Evolutionary conservation across 2,113 vertebrate genomes (phyloP), one percentile per base, ranked within the genome.

Genomic region (Cochlearius cochlearius): DNA sequence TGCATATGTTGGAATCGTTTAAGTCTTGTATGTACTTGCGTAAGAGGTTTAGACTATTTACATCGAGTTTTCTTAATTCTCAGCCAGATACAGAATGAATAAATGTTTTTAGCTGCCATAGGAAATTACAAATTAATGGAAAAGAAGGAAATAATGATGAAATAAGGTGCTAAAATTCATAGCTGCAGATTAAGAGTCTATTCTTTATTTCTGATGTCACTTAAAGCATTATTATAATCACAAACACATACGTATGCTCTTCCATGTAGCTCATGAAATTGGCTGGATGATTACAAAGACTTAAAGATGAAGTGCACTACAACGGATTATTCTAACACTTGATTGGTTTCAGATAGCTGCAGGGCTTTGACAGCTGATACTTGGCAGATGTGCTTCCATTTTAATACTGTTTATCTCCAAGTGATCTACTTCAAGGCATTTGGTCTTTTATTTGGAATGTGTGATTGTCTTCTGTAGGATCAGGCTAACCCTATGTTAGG

Each of bases 301-400:
- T 77, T 92, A 79, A 91, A 93, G 86, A 92, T 90, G 92, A 96
- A 96, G 91, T 88, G 88, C 73, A 94, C 81, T 94, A 77, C 87
- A 89, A 83, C 1, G 2, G 90, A 97, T 97, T 95, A 97, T 75
- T 95, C 85, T 84, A 93, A 94, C 72, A 91, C 80, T 94, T 90
- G 93, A 96, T 96, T 96, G 92, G 91, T 97, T 95, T 97, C 84
- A 94, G 94, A 96, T 52, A 94, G 93, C 90, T 96, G 71, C 73
- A 91, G 88, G 92, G 94, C 86, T 96, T 90, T 90, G 88, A 90
- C 90, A 94, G 87, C 86, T 96, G 94, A 94, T 85, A 92, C 76
- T 94, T 92, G 94, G 78, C 96, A 97, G 87, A 97, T 96, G 97
- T 92, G 82, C 73, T 95, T 89, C 92, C 94, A 94, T 93, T 97